A percentile compares a stretch with the other conserved stretches of the same genome.
phyloP scores from a whole-genome alignment of 2,113 vertebrate genomes.

The Epinephelus lanceolatus region DNA sequence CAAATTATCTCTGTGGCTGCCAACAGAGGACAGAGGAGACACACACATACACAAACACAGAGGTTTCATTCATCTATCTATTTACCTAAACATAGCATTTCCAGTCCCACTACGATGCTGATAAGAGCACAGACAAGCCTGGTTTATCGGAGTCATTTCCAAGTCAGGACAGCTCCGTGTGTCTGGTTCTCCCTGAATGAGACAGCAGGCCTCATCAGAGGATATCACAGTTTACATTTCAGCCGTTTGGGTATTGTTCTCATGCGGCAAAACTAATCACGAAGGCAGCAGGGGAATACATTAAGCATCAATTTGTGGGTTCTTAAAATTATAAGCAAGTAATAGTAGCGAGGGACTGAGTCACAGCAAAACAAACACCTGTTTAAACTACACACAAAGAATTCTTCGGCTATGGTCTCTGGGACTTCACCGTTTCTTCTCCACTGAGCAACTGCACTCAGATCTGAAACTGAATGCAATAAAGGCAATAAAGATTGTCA shows the following conservation, averaged over 20 bases:
- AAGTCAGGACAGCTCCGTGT: slow-evolving; percentile 27
- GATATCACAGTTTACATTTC: background rate
- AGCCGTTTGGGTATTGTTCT: slow-evolving; percentile 12
- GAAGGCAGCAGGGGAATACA: background rate
- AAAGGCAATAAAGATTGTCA: too few species aligned
- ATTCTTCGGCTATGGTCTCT: background rate
- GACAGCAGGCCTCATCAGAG: background rate
- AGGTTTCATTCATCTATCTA: slow-evolving; percentile 57
- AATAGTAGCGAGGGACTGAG: too few species aligned
- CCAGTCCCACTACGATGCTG: slow-evolving; percentile 20
- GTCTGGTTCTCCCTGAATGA: background rate
- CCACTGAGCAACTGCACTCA: background rate
- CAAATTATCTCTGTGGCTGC: slow-evolving; percentile 49
- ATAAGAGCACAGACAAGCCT: slow-evolving; percentile 22
- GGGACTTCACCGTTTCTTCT: background rate
- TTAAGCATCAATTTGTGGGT: background rate
- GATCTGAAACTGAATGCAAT: too few species aligned
- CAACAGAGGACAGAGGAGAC: slow-evolving; percentile 11
- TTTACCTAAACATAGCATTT: slow-evolving; percentile 51
- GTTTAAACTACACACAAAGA: too few species aligned
- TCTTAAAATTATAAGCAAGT: background rate
- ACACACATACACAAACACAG: slow-evolving; percentile 44
- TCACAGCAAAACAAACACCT: background rate
- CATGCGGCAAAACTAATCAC: background rate
- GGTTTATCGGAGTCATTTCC: slow-evolving; percentile 40